Evolutionary conservation across 2,888 invertebrate species (phyloP).

Genomic region (Andrena trimmerana): DNA sequence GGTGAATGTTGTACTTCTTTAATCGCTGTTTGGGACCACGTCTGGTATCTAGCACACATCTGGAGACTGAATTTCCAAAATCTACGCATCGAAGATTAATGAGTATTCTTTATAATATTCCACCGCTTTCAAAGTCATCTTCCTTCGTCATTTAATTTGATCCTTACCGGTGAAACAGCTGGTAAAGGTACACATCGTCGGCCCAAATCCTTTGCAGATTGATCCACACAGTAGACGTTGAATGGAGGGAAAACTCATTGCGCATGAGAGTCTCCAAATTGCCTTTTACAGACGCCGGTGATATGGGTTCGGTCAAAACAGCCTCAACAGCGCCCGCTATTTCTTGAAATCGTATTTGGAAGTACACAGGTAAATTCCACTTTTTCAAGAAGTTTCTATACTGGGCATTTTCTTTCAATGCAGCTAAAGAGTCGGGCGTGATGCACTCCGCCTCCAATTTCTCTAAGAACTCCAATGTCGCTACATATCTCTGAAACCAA

Average conservation of each 20-base stretch:
- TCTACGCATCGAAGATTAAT: slow-evolving; percentile 82
- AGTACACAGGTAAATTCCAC: slow-evolving; percentile 98
- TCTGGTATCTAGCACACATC: slow-evolving; percentile 91
- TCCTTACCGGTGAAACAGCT: slow-evolving; percentile 88
- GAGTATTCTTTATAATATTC: neutral
- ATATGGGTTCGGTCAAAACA: slow-evolving; percentile 77
- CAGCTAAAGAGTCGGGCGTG: slow-evolving; percentile 87
- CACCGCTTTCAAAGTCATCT: neutral
- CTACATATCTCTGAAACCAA: slow-evolving; percentile 88
- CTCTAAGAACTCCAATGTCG: slow-evolving; percentile 91
- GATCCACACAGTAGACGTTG: slow-evolving; percentile 86
- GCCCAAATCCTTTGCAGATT: slow-evolving; percentile 90
- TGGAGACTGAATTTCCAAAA: slow-evolving; percentile 96
- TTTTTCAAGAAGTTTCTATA: slow-evolving; percentile 93
- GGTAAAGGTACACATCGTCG: slow-evolving; percentile 91
- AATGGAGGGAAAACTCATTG: slow-evolving; percentile 79
- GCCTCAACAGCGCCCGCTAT: slow-evolving; percentile 89
- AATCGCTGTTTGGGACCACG: slow-evolving; percentile 88
- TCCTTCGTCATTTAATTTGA: neutral
- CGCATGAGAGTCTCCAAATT: slow-evolving; percentile 65
- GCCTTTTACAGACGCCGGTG: slow-evolving; percentile 74
- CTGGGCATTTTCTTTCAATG: slow-evolving; percentile 89
- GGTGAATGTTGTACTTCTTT: slow-evolving; percentile 71
- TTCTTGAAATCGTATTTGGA: slow-evolving; percentile 97
- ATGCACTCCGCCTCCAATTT: slow-evolving; percentile 90